Conservation (phyloP, 1,140 invertebrate genomes). For the Nylanderia fulva region DNA sequence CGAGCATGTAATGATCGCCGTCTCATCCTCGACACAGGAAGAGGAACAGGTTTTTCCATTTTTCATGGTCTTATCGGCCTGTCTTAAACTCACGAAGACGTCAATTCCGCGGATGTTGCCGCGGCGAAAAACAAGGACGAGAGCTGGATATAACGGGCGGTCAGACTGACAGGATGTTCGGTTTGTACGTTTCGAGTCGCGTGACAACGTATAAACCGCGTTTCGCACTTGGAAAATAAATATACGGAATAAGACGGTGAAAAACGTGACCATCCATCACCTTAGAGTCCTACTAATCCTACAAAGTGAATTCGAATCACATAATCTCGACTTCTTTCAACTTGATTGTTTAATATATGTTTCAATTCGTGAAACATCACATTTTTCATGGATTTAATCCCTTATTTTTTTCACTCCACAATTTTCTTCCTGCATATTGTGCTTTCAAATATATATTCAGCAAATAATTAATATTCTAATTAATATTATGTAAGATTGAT, state of each 20-base stretch:
- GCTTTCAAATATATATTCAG: not conserved
- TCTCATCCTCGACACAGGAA: conserved; percentile 75
- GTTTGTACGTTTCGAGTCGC: conserved; percentile 29
- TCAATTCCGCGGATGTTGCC: conserved; percentile 71
- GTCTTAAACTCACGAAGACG: conserved; percentile 72
- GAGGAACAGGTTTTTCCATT: conserved; percentile 80
- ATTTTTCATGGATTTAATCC: not conserved
- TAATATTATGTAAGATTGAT: not conserved
- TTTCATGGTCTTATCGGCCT: conserved; percentile 76
- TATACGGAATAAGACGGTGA: not conserved
- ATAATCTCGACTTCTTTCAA: conserved; percentile 15
- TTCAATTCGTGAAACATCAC: not conserved
- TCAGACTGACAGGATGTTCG: conserved; percentile 29
- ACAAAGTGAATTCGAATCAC: conserved; percentile 9
- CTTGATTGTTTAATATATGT: not conserved
- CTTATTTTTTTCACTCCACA: not conserved
- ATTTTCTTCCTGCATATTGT: conserved; percentile 6
- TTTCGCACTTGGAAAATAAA: conserved; percentile 34
- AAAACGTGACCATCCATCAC: conserved; percentile 25
- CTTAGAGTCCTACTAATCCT: conserved; percentile 19
- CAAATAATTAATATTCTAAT: not conserved
- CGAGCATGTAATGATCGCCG: conserved; percentile 72
- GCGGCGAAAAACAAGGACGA: conserved; percentile 50
- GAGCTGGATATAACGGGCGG: conserved; percentile 20
- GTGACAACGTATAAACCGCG: conserved; percentile 19